phyloP scores from a whole-genome alignment of 2,797 vertebrate genomes.

The Protosalanx chinensis region DNA sequence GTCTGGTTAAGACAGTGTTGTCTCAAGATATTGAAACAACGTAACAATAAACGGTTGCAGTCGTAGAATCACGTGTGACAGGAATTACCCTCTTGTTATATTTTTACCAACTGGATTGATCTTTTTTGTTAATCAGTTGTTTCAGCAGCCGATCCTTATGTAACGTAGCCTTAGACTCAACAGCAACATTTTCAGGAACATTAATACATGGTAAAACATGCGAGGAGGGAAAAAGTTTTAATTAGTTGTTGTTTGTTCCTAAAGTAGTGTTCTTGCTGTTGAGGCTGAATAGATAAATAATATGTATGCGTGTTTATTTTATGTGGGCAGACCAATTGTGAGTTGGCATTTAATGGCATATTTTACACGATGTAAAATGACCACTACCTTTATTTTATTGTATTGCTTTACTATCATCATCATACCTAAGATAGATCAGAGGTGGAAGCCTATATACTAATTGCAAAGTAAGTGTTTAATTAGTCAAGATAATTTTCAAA shows the following conservation, averaged over 20 bases:
- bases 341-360: no score
- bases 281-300: background rate
- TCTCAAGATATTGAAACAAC: no score
- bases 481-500: constrained; percentile 7
- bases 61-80: background rate
- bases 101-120: no score
- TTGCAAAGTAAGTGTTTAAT: constrained; percentile 56
- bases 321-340: background rate
- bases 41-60: background rate
- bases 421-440: constrained; percentile 60
- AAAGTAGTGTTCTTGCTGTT: background rate
- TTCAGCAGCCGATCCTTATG: background rate
- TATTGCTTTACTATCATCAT: constrained; percentile 29
- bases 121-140: no score
- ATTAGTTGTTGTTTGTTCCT: no score
- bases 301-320: background rate
- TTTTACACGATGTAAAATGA: background rate
- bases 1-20: no score
- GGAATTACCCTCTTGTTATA: background rate
- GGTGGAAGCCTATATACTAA: constrained; percentile 40
- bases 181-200: background rate
- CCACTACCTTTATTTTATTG: background rate
- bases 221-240: no score
- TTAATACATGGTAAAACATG: no score
- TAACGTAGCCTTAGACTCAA: background rate